Evolutionary conservation across 2,113 vertebrate genomes (phyloP), one percentile per base, ranked within the genome.

Genomic region (Semnornis frantzii): DNA sequence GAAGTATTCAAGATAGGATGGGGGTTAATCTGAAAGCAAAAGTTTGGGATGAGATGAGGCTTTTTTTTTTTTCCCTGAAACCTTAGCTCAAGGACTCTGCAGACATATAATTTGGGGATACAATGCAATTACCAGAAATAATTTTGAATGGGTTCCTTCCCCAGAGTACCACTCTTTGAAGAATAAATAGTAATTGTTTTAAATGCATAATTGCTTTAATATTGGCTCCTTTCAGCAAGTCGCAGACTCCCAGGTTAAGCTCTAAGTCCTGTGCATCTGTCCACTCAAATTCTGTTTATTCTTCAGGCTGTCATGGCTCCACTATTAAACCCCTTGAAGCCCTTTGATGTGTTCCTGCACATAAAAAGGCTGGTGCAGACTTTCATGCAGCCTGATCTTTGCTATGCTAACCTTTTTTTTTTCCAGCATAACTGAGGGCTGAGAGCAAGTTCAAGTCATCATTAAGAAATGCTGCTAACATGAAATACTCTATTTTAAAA

Each of bases 121-220:
- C 88, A 70, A 68, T 94, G 96, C 80, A 95, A 90, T 97, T 97
- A 96, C 80, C 87, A 96, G 91, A 96, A 95, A 95, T 95, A 95
- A 96, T 96, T 92, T 90, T 87, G 90, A 96, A 92, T 81, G 87
- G 55, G 95, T 85, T 92, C 83, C 88, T 97, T 94, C 82, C 90
- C 85, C 97, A 59, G 85, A 96, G 69, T 96, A 85, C 89, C 66
- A 79, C 60, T 95, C 93, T 97, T 96, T 97, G 95, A 97, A 95
- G 96, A 95, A 95, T 90, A 95, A 93, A 94, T 97, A 96, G 92
- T 94, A 96, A 96, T 96, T 95, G 89, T 96, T 97, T 97, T 93
- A 76, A 97, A 96, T 94, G 83, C 94, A 87, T 89, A 96, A 97
- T 97, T 97, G 94, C 73, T 95, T 97, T 97, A 96, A 95, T 93